Evolutionary conservation across 2,797 vertebrate genomes (phyloP).

Genomic region (Neosilurus mollespiculum): DNA sequence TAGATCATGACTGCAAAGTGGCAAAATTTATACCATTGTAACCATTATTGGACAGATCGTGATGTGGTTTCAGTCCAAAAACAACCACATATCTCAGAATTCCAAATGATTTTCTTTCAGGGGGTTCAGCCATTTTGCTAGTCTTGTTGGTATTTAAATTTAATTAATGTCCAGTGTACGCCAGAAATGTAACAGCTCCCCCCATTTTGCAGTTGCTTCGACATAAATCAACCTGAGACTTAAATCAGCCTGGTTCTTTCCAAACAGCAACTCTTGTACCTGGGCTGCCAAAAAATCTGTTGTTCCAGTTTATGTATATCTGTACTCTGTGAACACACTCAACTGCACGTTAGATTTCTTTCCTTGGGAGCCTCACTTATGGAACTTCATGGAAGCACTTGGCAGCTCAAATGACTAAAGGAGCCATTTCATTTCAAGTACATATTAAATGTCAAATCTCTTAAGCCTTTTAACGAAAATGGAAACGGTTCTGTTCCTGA

Average conservation of each 20-base stretch:
- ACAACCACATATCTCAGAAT: not conserved
- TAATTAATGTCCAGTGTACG: not conserved
- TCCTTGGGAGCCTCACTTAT: constrained; percentile 1
- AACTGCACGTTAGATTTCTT: not conserved
- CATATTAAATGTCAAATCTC: constrained; percentile 45
- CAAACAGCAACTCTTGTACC: constrained; percentile 9
- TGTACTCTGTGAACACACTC: not conserved
- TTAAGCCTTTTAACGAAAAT: constrained; percentile 32
- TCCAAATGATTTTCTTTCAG: not conserved
- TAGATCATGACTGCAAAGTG: constrained; percentile 5
- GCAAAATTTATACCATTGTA: constrained; percentile 11
- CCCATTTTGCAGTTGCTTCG: constrained; percentile 6
- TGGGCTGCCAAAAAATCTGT: not conserved
- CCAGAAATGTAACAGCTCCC: not conserved
- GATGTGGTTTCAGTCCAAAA: not conserved
- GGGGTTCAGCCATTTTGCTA: not conserved
- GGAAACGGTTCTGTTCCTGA: not conserved
- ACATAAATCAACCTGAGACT: constrained; percentile 26
- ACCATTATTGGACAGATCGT: not conserved
- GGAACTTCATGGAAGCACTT: constrained; percentile 20
- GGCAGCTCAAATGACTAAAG: not conserved
- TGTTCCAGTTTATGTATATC: constrained; percentile 8
- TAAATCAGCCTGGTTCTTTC: constrained; percentile 35
- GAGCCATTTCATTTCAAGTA: not conserved
- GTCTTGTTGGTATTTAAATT: not conserved